Base-by-base conservation (phyloP, 2,113 vertebrate genomes). In the Steatornis caripensis region DNA sequence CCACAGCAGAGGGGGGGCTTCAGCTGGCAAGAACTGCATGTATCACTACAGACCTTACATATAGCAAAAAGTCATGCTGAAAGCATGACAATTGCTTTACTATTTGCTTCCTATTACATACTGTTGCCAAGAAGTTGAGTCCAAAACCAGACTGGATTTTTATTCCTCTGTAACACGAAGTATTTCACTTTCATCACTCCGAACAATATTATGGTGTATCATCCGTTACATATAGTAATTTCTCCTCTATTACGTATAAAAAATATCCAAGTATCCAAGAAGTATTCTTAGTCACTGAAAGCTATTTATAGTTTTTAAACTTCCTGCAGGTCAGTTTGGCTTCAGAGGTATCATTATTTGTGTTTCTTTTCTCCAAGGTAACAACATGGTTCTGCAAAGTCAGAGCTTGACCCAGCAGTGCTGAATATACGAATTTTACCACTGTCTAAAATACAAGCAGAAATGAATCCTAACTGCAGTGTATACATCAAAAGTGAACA, bases 271-370 rank as follows among this genome's bases (percentile, higher is more conserved):
- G 62, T 29, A 84, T 24, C 70, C 2, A 0, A 83, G 62, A 71
- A 77, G 9, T 57, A 89, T 81, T 94, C n/a, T 85, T 95, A 80
- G 82, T 10, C 57, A 77, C 70, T 20, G 30, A 61, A 91, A 94
- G 78, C n/a, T 96, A 89, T 93, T 91, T 82, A 88, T 55, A 89
- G 39, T 18, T 84, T 43, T 82, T 48, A 5, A 76, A 69, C 81
- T 84, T 96, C 89, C 65, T 49, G 69, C 48, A 21, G 77, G 84
- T 94, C 87, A 82, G 74, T 84, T 34, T 75, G 61, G 55, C 91
- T 89, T 48, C 64, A 71, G 39, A 86, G 72, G 41, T 32, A 79
- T 21, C 58, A 65, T 17, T 7, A 45, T 24, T 79, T 57, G 60
- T 77, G n/a, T 45, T 95, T 62, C 46, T 90, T 75, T 64, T 11